phyloP scores from a whole-genome alignment of 1,140 invertebrate genomes.

The Solen grandis region DNA sequence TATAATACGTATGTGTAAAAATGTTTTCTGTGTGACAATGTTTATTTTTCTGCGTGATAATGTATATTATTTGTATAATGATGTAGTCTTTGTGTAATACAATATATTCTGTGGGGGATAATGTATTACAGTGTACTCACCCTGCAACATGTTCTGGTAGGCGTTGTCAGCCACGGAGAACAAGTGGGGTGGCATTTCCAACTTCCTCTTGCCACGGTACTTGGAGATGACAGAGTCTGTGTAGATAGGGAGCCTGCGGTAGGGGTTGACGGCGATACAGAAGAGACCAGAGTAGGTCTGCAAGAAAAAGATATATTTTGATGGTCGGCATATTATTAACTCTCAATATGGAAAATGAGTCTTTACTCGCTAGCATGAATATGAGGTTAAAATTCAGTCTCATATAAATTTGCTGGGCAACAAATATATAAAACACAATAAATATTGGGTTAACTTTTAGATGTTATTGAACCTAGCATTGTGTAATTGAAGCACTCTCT shows the following conservation, averaged over 20 bases:
- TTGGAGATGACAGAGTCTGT: constrained; percentile 90
- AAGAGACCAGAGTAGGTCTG: constrained; percentile 99
- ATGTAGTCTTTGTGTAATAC: no score
- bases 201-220: constrained; percentile 94
- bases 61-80: no score
- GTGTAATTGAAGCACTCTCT: no score
- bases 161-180: constrained; percentile 80
- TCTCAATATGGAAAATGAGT: neutral
- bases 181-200: constrained; percentile 80
- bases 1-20: no score
- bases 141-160: constrained; percentile 79
- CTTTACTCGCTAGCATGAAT: neutral
- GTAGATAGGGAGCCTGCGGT: constrained; percentile 99
- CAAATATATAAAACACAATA: no score
- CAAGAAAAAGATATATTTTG: constrained; percentile 64
- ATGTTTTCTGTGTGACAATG: no score
- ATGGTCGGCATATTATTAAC: neutral
- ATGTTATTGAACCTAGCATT: no score
- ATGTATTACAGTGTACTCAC: constrained; percentile 57
- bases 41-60: no score
- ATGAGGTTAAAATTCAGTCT: no score
- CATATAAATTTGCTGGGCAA: no score
- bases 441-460: no score
- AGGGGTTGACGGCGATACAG: constrained; percentile 99
- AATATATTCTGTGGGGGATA: no score